Evolutionary conservation across 2,888 invertebrate genomes (phyloP).

Genomic region (Agriopis leucophaearia): DNA sequence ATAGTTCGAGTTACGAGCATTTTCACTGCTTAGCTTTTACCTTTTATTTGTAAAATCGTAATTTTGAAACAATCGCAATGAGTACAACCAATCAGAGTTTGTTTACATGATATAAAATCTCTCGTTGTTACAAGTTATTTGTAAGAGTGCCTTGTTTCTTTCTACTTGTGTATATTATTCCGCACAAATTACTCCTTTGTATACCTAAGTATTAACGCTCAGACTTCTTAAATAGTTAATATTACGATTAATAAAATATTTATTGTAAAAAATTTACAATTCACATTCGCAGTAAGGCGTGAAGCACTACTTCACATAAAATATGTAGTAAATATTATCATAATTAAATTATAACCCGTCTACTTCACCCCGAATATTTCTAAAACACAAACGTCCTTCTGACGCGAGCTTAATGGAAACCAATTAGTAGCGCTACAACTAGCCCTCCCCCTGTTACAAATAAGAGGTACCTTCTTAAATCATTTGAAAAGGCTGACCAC

Average conservation of each 20-base stretch:
- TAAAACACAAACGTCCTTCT: not conserved
- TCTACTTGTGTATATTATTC: too few relatives aligned
- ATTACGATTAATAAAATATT: too few relatives aligned
- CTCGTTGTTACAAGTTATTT: too few relatives aligned
- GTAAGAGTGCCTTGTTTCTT: too few relatives aligned
- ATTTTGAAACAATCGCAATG: not conserved
- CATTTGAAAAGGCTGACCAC: slow-evolving; percentile 50
- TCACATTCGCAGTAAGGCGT: not conserved
- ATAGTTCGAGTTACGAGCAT: not conserved
- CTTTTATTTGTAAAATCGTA: not conserved
- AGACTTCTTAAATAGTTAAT: not conserved
- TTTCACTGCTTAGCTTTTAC: not conserved
- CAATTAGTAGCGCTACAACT: not conserved
- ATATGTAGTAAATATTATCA: too few relatives aligned
- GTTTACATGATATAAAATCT: too few relatives aligned
- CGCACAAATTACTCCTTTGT: too few relatives aligned
- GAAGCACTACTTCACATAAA: not conserved
- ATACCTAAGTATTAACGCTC: too few relatives aligned
- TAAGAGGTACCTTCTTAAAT: not conserved
- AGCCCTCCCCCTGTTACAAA: too few relatives aligned
- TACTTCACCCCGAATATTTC: not conserved
- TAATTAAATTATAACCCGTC: too few relatives aligned
- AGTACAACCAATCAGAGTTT: too few relatives aligned
- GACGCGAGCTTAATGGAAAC: not conserved
- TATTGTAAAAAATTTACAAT: too few relatives aligned